Percentiles rank a stretch among this genome's conserved stretches.
phyloP scores from a whole-genome alignment of 2,113 vertebrate species.

The Thryonomys swinderianus region DNA sequence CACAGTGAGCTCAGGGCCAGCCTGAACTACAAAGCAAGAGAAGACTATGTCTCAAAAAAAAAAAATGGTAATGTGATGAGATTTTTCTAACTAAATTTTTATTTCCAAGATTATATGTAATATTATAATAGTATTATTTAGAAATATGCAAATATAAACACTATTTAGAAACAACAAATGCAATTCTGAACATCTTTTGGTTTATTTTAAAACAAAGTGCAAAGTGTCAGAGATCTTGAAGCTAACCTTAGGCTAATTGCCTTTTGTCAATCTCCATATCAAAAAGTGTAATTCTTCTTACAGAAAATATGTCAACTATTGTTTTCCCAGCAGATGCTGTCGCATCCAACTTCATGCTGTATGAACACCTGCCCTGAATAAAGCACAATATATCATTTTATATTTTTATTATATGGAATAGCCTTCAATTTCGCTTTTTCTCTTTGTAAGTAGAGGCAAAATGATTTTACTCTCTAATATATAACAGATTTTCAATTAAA shows the following conservation, averaged over 20 bases:
- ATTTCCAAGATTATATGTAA: background rate
- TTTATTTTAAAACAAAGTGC: background rate
- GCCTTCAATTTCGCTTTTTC: constrained; percentile 15
- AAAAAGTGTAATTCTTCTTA: constrained; percentile 45
- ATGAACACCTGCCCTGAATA: background rate
- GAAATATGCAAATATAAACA: background rate
- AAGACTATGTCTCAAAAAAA: no score
- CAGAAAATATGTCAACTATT: background rate
- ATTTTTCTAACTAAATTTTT: background rate
- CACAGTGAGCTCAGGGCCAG: no score
- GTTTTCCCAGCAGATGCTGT: constrained; percentile 1
- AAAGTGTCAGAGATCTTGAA: background rate
- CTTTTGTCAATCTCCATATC: constrained; percentile 27
- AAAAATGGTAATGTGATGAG: background rate
- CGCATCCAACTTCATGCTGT: constrained; percentile 22
- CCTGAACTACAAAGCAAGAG: no score
- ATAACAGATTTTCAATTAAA: background rate
- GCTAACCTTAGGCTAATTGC: constrained; percentile 60
- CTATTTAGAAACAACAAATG: background rate
- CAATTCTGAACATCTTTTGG: background rate
- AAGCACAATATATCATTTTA: constrained; percentile 43
- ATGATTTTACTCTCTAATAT: constrained; percentile 24
- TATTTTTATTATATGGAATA: background rate
- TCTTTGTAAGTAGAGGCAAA: background rate
- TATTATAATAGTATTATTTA: background rate